Conservation (phyloP, 2,888 invertebrate species). For the Bursaphelenchus okinawaensis region DNA sequence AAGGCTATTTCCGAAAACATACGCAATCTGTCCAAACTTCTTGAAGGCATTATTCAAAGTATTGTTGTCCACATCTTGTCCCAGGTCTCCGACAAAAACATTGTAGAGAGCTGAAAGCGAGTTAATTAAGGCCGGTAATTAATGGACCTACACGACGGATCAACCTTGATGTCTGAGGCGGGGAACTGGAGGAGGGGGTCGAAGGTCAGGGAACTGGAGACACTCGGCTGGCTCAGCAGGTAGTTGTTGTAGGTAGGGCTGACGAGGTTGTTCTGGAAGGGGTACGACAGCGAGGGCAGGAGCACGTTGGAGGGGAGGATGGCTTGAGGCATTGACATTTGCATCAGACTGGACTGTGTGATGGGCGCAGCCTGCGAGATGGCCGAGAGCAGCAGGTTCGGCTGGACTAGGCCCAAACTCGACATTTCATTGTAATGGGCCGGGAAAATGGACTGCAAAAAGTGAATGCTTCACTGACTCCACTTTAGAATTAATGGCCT, state of each 20-base stretch:
- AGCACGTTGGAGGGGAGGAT: neutral
- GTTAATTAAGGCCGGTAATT: neutral
- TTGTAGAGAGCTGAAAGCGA: conserved; percentile 77
- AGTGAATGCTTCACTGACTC: neutral
- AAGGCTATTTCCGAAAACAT: conserved; percentile 55
- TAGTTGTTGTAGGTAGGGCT: neutral
- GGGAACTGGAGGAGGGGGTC: neutral
- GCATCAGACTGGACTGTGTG: neutral
- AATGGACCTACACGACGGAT: conserved; percentile 74
- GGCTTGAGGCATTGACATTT: neutral
- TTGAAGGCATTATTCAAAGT: conserved; percentile 92
- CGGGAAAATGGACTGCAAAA: neutral
- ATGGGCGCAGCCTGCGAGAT: neutral
- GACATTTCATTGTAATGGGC: neutral
- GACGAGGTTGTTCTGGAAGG: neutral
- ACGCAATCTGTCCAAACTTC: conserved; percentile 95
- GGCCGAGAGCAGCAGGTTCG: neutral
- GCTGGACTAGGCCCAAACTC: neutral
- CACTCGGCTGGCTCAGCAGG: neutral
- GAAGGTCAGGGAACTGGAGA: neutral
- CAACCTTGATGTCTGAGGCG: conserved; percentile 64
- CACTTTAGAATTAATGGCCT: neutral
- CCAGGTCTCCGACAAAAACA: conserved; percentile 97
- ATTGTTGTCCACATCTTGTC: conserved; percentile 97
- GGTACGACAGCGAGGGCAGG: neutral